Base-by-base conservation (phyloP, 2,888 invertebrate genomes). In the Drosophila lutescens region DNA sequence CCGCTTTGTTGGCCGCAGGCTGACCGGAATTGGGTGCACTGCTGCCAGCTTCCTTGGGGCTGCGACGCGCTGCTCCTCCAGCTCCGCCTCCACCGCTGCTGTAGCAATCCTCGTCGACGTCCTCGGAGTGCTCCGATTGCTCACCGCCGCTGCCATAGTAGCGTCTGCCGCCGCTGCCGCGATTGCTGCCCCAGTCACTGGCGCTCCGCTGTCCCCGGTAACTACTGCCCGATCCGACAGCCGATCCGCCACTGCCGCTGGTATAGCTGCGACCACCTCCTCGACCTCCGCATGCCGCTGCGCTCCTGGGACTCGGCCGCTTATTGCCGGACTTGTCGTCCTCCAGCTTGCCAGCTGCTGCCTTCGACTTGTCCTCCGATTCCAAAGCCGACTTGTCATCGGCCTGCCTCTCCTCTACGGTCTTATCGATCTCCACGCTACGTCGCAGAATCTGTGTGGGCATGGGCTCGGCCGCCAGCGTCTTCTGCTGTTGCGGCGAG, bases 91-190 rank as follows among this genome's bases (percentile, higher is more conserved):
- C 74, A 6, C 81, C 40, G 68, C 78, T 76, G 56, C 76, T 76
- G 79, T 85, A 94, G 26, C 94, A 93, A 76, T 96, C 96, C 72
- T 96, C 96, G 3, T 95, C 95, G 23, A 96, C 95, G 40, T 95
- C 95, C 82, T 96, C 96, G 0, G 96, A 96, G 44, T 91, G 90
- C 88, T 96, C 96, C 13, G 96, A 95, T 53, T 93, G 92, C 72
- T 79, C 92, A 65, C 90, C 86, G 4, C 76, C 93, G 70, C 76
- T 91, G 79, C 73, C 92, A n/a, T 85, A 89, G 47, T 82, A 88
- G 36, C 82, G 85, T 1, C 87, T 79, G 32, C 49, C 80, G 10
- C 76, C 66, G 38, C 80, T 82, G 23, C 79, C 79, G 13, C 79
- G 79, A 30, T 79, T 76, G 59, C 93, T 90, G 93, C 93, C 89